Evolutionary conservation across 2,888 invertebrate species (phyloP).

Genomic region (Tachina grossa): DNA sequence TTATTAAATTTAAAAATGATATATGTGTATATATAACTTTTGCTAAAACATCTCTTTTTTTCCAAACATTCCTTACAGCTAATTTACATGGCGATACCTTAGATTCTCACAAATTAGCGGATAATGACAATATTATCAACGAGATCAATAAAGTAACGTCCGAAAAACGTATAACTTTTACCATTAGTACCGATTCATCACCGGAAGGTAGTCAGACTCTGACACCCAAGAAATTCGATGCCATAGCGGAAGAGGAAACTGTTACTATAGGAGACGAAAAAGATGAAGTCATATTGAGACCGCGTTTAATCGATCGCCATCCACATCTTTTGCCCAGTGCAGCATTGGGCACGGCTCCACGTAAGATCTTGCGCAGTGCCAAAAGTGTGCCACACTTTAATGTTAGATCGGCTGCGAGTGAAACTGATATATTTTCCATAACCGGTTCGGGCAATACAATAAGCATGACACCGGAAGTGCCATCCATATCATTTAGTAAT

Average conservation of each 20-base stretch:
- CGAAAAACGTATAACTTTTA: conserved; percentile 80
- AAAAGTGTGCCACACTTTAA: conserved; percentile 82
- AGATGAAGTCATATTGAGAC: conserved; percentile 80
- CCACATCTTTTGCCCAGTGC: conserved; percentile 75
- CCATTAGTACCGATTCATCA: conserved; percentile 78
- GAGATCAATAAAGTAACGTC: conserved; percentile 46
- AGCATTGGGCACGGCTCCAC: conserved; percentile 60
- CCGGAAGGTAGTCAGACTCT: conserved; percentile 79
- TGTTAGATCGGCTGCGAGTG: conserved; percentile 79
- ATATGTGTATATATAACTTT: neutral
- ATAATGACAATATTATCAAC: conserved; percentile 19
- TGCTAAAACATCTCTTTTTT: neutral
- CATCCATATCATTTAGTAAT: conserved; percentile 82
- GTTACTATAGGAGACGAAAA: conserved; percentile 70
- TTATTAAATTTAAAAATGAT: neutral
- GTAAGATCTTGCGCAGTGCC: conserved; percentile 79
- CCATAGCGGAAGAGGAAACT: conserved; percentile 79
- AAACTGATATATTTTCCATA: conserved; percentile 82
- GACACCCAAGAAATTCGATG: conserved; percentile 79
- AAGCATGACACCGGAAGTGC: conserved; percentile 83
- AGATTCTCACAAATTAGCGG: conserved; percentile 71
- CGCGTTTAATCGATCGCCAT: conserved; percentile 79
- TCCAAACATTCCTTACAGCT: conserved; percentile 37
- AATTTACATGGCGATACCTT: conserved; percentile 74
- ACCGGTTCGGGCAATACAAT: conserved; percentile 79